Percentiles rank a stretch among this genome's conserved stretches.
These are phyloP conservation scores for Ophion costatus DNA, from an alignment of 2,888 invertebrate species.

Conservation along the genomic window DNA sequence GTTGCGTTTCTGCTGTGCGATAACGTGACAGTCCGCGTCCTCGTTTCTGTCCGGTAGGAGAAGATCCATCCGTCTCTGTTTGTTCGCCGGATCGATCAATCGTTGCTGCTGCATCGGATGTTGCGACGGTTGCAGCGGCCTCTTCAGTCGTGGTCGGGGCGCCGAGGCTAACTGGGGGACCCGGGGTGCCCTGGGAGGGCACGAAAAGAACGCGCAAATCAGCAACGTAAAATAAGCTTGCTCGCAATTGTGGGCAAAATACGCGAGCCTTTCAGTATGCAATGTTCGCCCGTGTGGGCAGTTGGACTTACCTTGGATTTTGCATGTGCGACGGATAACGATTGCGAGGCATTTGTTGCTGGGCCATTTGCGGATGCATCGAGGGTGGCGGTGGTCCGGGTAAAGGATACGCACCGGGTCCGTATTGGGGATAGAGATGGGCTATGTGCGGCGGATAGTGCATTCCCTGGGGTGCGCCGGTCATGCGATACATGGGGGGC, in stretches of 20 bases:
- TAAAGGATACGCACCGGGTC: constrained; percentile 73
- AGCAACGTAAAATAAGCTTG: neutral
- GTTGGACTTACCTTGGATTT: constrained; percentile 66
- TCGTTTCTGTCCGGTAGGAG: constrained; percentile 89
- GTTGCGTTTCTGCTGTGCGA: constrained; percentile 90
- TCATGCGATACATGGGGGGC: constrained; percentile 78
- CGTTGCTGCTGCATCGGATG: constrained; percentile 73
- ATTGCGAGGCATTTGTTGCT: constrained; percentile 77
- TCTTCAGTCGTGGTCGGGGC: constrained; percentile 80
- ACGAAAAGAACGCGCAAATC: neutral
- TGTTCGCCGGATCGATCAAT: constrained; percentile 76
- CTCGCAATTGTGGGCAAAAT: neutral
- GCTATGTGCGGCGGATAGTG: constrained; percentile 79
- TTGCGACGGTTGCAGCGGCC: constrained; percentile 75
- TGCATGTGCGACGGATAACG: constrained; percentile 75
- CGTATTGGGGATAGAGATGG: constrained; percentile 74
- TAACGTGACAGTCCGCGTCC: constrained; percentile 90
- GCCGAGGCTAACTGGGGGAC: constrained; percentile 75
- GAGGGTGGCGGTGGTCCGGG: constrained; percentile 73
- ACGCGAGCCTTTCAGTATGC: neutral
- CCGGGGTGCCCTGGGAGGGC: constrained; percentile 73
- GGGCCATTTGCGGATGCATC: constrained; percentile 78
- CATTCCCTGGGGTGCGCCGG: constrained; percentile 76
- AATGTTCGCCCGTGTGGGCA: no score
- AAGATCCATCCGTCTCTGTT: constrained; percentile 86